phyloP scores from a whole-genome alignment of 2,888 invertebrate genomes.

The Zygaena filipendulae region DNA sequence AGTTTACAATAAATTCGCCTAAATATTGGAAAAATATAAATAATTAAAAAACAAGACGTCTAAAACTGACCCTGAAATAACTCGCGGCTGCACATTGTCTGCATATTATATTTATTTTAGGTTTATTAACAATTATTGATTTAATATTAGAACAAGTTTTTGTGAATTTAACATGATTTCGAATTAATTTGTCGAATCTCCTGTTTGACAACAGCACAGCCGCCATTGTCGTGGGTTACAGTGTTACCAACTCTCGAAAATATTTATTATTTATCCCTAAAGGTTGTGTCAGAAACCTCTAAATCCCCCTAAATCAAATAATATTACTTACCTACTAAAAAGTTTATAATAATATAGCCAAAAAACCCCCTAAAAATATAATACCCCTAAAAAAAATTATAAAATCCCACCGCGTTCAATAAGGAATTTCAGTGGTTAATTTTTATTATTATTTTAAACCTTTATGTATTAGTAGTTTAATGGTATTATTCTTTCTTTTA shows the following conservation, averaged over 20 bases:
- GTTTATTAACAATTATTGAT: conserved; percentile 36
- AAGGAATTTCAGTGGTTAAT: no score
- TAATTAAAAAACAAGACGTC: conserved; percentile 4
- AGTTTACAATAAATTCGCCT: conserved; percentile 6
- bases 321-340: no score
- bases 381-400: not conserved
- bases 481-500: no score
- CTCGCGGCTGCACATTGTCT: conserved; percentile 45
- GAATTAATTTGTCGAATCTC: conserved; percentile 44
- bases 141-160: conserved; percentile 27
- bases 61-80: conserved; percentile 38
- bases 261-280: conserved; percentile 13
- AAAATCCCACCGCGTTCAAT: no score
- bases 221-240: conserved; percentile 54
- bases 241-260: no score
- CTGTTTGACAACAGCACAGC: conserved; percentile 46
- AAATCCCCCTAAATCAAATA: no score
- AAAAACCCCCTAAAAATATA: not conserved
- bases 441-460: no score
- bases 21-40: conserved; percentile 6
- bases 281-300: conserved; percentile 1
- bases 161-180: conserved; percentile 39
- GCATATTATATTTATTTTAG: conserved; percentile 33
- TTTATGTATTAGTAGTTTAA: no score
- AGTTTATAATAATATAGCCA: no score